These are phyloP conservation scores for Volucella inanis DNA, from an alignment of 2,888 invertebrate genomes.

Conservation along the genomic window DNA sequence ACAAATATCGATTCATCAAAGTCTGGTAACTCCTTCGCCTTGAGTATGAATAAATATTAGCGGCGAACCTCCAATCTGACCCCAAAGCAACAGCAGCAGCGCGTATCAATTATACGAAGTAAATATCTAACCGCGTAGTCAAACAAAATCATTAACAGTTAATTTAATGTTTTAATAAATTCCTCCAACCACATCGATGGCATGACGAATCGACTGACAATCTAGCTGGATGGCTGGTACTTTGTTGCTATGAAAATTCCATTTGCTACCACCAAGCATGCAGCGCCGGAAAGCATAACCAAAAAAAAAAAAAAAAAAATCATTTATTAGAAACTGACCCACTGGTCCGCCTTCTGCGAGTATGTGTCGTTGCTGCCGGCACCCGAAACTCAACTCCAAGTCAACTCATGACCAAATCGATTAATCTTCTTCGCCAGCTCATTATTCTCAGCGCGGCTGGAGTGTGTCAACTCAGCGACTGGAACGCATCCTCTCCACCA, in stretches of 20 bases:
- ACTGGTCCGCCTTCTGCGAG: constrained; percentile 48
- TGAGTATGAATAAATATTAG: constrained; percentile 58
- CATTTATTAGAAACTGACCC: constrained; percentile 74
- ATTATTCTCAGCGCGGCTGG: constrained; percentile 72
- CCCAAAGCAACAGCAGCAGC: constrained; percentile 13
- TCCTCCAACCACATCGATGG: constrained; percentile 40
- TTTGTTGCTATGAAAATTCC: constrained; percentile 60
- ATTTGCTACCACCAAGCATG: constrained; percentile 54
- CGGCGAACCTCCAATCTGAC: constrained; percentile 42
- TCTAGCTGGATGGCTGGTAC: no score
- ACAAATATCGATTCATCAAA: constrained; percentile 59
- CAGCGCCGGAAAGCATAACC: constrained; percentile 3
- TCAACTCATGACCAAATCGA: constrained; percentile 73
- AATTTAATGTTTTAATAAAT: constrained; percentile 73
- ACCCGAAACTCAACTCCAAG: constrained; percentile 67
- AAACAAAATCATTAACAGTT: constrained; percentile 73
- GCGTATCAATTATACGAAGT: constrained; percentile 64
- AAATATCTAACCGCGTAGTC: constrained; percentile 55
- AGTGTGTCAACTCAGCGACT: constrained; percentile 74
- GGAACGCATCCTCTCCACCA: constrained; percentile 62
- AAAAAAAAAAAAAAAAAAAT: constrained; percentile 47
- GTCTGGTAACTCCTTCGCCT: constrained; percentile 56
- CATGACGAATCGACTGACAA: constrained; percentile 61
- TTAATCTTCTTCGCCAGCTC: constrained; percentile 73
- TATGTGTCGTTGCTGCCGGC: constrained; percentile 27